phyloP scores from a whole-genome alignment of 2,888 invertebrate genomes.

The Schizaphis graminum region DNA sequence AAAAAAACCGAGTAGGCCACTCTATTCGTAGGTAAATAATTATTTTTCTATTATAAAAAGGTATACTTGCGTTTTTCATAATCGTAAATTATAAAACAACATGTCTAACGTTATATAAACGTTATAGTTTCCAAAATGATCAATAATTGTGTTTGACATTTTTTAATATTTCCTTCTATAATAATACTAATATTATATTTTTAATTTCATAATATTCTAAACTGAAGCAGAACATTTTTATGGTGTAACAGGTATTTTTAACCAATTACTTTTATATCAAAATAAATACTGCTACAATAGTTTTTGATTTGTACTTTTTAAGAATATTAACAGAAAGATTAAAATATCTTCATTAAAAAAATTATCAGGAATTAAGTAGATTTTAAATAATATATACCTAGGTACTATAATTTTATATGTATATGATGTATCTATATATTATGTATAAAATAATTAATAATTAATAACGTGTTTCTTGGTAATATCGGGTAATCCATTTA shows the following conservation, averaged over 20 bases:
- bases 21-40: background rate
- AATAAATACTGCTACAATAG: background rate
- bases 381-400: background rate
- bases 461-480: no score
- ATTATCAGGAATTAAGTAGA: background rate
- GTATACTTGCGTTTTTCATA: background rate
- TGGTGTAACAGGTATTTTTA: background rate
- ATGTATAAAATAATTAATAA: no score
- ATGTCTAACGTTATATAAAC: background rate
- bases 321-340: background rate
- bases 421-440: no score
- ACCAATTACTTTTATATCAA: background rate
- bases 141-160: background rate
- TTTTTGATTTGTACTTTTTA: background rate
- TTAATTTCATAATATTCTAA: background rate
- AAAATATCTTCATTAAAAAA: background rate
- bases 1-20: background rate
- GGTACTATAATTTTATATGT: no score
- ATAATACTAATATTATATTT: background rate
- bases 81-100: background rate
- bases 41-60: no score
- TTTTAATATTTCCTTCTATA: background rate
- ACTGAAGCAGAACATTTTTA: background rate
- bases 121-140: background rate
- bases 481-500: no score